These are phyloP conservation scores for Hippasteria phrygiana DNA, from an alignment of 53 echinoderm and acorn worm species.

Conservation along the genomic window DNA sequence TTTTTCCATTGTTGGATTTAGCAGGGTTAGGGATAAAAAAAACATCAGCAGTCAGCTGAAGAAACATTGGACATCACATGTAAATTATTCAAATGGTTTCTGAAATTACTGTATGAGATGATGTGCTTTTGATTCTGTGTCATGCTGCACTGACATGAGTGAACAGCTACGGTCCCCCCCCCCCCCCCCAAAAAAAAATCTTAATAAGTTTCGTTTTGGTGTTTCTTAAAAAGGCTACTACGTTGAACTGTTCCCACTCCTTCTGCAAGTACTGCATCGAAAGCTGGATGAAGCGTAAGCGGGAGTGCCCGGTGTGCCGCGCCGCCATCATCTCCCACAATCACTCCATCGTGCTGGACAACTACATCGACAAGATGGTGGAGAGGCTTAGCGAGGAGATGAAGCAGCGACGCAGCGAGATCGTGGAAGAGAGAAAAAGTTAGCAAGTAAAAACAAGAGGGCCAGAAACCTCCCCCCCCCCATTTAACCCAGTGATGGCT, in stretches of 20 bases:
- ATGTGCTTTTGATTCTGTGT: no score
- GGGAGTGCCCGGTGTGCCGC: conserved; percentile 93
- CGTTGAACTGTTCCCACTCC: conserved; percentile 96
- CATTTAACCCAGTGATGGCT: no score
- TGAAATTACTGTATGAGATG: no score
- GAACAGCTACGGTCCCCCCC: no score
- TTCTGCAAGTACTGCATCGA: conserved; percentile 91
- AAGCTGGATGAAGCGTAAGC: conserved; percentile 92
- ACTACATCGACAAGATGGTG: conserved; percentile 99
- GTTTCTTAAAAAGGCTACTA: conserved; percentile 82
- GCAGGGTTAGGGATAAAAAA: no score
- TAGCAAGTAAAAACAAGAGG: background rate
- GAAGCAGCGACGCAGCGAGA: conserved; percentile 77
- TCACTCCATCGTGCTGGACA: conserved; percentile 92
- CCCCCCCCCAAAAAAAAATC: no score
- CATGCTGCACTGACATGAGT: no score
- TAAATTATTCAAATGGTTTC: no score
- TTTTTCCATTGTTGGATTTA: no score
- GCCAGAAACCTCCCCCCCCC: no score
- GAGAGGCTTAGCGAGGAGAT: conserved; percentile 87
- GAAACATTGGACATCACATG: no score
- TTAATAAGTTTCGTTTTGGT: background rate
- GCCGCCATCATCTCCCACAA: conserved; percentile 77
- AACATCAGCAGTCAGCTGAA: no score
- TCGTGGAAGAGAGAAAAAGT: conserved; percentile 88